phyloP scores from a whole-genome alignment of 2,888 invertebrate species.

The Odontocolon sp. region DNA sequence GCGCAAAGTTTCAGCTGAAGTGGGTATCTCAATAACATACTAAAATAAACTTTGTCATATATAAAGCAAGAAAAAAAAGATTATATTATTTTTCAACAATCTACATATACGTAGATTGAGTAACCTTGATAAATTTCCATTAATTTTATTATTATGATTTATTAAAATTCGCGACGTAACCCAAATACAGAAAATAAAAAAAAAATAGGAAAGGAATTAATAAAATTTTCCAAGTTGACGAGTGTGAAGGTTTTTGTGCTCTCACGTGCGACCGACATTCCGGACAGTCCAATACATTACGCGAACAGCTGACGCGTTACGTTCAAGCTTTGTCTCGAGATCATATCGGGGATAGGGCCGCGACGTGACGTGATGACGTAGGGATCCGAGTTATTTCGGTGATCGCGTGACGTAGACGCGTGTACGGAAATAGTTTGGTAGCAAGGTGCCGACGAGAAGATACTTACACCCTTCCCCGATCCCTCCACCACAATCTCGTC shows the following conservation, averaged over 20 bases:
- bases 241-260: not conserved
- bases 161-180: too few species aligned
- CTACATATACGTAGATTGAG: too few species aligned
- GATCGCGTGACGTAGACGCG: conserved; percentile 58
- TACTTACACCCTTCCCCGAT: conserved; percentile 6
- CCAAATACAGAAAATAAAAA: too few species aligned
- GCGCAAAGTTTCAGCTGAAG: not conserved
- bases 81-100: too few species aligned
- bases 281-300: conserved; percentile 30
- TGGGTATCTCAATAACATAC: too few species aligned
- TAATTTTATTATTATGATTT: too few species aligned
- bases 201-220: too few species aligned
- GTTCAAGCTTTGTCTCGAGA: conserved; percentile 15
- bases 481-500: not conserved
- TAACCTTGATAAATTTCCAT: too few species aligned
- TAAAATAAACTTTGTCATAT: too few species aligned
- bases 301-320: conserved; percentile 61
- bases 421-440: conserved; percentile 56
- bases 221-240: not conserved
- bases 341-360: conserved; percentile 9
- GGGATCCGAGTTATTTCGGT: conserved; percentile 58
- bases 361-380: conserved; percentile 56
- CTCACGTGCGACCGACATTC: conserved; percentile 15
- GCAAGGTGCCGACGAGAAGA: conserved; percentile 32
- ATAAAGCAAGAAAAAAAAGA: too few species aligned